Conservation (phyloP, 2,113 vertebrate genomes). For the Callopanchax toddi region DNA sequence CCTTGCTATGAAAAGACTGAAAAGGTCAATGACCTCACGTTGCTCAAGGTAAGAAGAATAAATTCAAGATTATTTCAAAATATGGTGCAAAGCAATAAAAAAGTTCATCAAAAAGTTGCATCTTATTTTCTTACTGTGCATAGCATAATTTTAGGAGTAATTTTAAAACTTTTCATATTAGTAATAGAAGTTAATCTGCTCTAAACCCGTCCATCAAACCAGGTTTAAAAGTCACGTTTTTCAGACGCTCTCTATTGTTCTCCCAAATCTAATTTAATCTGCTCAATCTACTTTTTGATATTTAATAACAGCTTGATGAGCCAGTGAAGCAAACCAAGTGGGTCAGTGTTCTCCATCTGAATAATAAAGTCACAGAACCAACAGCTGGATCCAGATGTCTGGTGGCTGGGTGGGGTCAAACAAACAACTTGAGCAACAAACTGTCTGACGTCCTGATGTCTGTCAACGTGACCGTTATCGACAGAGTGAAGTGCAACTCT, state of each 20-base stretch:
- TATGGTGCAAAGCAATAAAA: too few relatives aligned
- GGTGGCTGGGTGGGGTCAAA: constrained; percentile 75
- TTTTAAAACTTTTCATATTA: too few relatives aligned
- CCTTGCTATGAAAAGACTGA: constrained; percentile 18
- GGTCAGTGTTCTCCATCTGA: constrained; percentile 40
- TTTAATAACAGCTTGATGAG: constrained; percentile 57
- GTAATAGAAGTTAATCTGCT: too few relatives aligned
- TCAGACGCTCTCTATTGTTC: too few relatives aligned
- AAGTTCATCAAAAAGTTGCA: too few relatives aligned
- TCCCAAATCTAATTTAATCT: too few relatives aligned
- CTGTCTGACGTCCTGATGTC: constrained; percentile 65
- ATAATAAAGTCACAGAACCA: neutral
- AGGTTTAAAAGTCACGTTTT: too few relatives aligned
- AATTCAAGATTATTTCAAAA: too few relatives aligned
- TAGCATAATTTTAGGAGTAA: too few relatives aligned
- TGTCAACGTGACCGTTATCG: constrained; percentile 67
- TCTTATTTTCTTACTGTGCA: too few relatives aligned
- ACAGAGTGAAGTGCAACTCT: constrained; percentile 64
- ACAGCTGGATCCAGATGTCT: constrained; percentile 27
- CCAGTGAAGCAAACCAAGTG: constrained; percentile 30
- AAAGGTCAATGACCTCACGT: constrained; percentile 53
- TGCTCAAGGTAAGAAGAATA: neutral
- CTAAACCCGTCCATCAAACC: too few relatives aligned
- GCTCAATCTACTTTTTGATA: neutral
- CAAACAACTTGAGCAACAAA: fast-evolving